Base-by-base conservation (phyloP, 2,113 vertebrate species). In the Semnopithecus entellus region DNA sequence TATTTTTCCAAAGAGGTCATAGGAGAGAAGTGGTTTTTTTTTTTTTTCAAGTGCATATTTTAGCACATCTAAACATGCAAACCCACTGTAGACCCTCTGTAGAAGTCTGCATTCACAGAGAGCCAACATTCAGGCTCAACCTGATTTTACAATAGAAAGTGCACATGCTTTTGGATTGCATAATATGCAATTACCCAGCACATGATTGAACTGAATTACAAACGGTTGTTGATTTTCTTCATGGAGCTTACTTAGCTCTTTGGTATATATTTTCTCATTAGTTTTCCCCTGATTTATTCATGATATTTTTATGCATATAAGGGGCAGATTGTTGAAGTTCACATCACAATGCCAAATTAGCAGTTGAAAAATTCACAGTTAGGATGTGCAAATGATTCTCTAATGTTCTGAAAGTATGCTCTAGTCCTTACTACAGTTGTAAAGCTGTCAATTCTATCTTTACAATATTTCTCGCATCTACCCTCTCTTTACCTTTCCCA, bases 211-310 rank as follows among this genome's bases (percentile, higher is more conserved):
- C 96, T 98, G 95, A 98, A 98, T 98, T 98, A 98, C 94, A 98
- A 98, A 98, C 94, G 97, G 87, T 97, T 91, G 82, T 97, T 98
- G 97, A 97, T 0, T 52, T 98, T 98, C 93, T 57, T 1, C 96
- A 97, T 61, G 84, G 90, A 97, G 0, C 97, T 98, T 98, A 85
- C 91, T 98, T 98, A 98, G 97, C 89, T 97, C 95, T 3, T 90
- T 97, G 98, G 84, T 98, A 98, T 98, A 97, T 98, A 97, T 98
- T 99, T 99, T 98, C 98, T 98, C 97, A 98, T 98, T 98, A 97
- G 96, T 96, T 98, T 98, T 78, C 72, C 91, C 84, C 86, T 98
- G 98, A 98, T 98, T 98, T 98, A 98, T 98, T 98, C 98, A 98
- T 98, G 97, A 96, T 95, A 98, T 95, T 98, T 83, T 96, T 98